These are phyloP conservation scores for Chironex yamaguchii DNA, from an alignment of 30 jellyfish, hydroid and myxozoan species.

Conservation along the genomic window DNA sequence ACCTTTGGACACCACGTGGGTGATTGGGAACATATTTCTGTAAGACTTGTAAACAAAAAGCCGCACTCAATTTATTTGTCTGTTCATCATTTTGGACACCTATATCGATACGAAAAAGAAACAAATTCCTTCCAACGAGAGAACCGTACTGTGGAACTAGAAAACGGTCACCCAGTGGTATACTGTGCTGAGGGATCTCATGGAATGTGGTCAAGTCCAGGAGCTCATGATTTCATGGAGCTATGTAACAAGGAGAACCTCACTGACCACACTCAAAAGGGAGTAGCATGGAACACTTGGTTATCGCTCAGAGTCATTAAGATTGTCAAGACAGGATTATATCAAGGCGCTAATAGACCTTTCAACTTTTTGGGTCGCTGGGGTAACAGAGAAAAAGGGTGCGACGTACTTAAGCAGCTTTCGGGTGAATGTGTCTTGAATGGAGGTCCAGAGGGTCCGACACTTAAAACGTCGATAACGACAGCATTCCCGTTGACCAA, in stretches of 20 bases:
- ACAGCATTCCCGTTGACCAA: too few species aligned
- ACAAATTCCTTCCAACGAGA: constrained; percentile 29
- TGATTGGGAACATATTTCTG: constrained; percentile 83
- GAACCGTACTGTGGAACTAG: not conserved
- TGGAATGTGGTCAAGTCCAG: not conserved
- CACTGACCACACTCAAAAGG: not conserved
- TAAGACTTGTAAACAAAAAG: constrained; percentile 24
- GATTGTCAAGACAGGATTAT: too few species aligned
- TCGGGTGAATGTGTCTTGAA: constrained; percentile 42
- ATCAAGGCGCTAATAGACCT: too few species aligned
- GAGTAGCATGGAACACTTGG: not conserved
- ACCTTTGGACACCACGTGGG: constrained; percentile 76
- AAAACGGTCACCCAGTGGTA: not conserved
- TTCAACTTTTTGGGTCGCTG: too few species aligned
- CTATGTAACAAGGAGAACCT: not conserved
- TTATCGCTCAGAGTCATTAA: too few species aligned
- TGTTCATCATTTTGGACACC: constrained; percentile 73
- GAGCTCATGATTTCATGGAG: not conserved
- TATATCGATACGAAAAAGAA: constrained; percentile 10
- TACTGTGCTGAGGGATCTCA: not conserved
- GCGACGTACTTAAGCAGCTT: too few species aligned
- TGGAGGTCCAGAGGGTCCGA: constrained; percentile 65
- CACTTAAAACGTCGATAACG: constrained; percentile 14
- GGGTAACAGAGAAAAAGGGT: too few species aligned
- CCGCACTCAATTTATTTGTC: constrained; percentile 47